These are phyloP conservation scores for Brenthis daphne DNA, from an alignment of 2,888 invertebrate genomes.

Conservation along the genomic window DNA sequence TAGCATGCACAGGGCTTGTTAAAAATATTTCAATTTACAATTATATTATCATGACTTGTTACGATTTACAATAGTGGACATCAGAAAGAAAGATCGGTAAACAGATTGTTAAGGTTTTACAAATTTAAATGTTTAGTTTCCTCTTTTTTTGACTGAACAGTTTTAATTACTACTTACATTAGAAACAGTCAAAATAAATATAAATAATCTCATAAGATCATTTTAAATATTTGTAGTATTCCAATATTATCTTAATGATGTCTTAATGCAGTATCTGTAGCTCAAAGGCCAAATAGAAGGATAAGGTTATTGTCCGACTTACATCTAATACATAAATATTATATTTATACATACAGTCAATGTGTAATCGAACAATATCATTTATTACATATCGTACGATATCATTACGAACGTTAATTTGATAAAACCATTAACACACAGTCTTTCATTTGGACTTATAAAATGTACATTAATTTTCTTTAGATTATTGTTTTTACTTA, in stretches of 20 bases:
- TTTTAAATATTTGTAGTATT: background rate
- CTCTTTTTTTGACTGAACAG: too few relatives aligned
- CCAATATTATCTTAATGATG: conserved; percentile 12
- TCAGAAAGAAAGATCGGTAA: too few relatives aligned
- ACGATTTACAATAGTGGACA: too few relatives aligned
- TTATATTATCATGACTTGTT: too few relatives aligned
- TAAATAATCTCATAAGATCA: background rate
- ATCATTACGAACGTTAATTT: too few relatives aligned
- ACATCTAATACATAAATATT: background rate
- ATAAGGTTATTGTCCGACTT: conserved; percentile 11
- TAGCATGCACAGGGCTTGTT: background rate
- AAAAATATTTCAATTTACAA: too few relatives aligned
- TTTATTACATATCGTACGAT: background rate
- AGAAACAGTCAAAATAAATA: background rate
- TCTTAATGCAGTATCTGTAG: background rate
- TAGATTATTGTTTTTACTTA: too few relatives aligned
- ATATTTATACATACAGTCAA: conserved; percentile 7
- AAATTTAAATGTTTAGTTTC: too few relatives aligned
- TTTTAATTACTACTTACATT: too few relatives aligned
- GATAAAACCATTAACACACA: too few relatives aligned
- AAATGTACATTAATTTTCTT: background rate
- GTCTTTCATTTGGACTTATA: background rate
- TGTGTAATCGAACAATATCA: background rate
- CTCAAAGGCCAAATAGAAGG: background rate
- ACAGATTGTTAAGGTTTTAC: too few relatives aligned